Base-by-base conservation (phyloP, 2,113 vertebrate genomes). In the Notiomystis cincta region DNA sequence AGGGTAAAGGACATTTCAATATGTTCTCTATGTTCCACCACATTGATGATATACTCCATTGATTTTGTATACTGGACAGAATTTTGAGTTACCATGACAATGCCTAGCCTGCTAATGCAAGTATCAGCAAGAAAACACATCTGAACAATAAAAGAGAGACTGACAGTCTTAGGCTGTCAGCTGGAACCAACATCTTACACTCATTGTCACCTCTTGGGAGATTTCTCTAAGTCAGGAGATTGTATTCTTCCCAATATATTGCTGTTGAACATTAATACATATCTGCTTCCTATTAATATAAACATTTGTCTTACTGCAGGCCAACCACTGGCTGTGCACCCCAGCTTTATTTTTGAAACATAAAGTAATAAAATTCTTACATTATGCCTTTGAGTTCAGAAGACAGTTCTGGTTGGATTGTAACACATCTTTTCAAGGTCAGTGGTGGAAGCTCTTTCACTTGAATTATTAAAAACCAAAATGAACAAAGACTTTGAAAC, bases 401-500 rank as follows among this genome's bases (percentile, higher is more conserved):
- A 85, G 79, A 94, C 30, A 42, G 51, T 58, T 58, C 82, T 94
- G 54, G 38, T 56, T 90, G 84, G 75, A 90, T 61, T 86, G 38
- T 77, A 91, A 56, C 33, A 69, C 19, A 60, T 33, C 31, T 91
- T 93, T 86, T 65, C 89, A 80, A 70, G 58, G 75, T 85, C 82
- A 83, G 45, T 48, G 51, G 47, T 80, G 8, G 90, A 93, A 93
- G 71, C 25, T 56, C 51, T 80, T 88, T 88, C n/a, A 44, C 60
- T 67, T 6, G 20, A 93, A 81, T 71, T 18, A 38, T 71, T 92
- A 67, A 93, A 94, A 94, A 51, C 2, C 23, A 56, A 71, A 96
- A 81, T 64, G 89, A 97, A 89, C 80, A 92, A 92, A 84, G 93
- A 30, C 51, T 81, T 88, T 57, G 60, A 92, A 93, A 93, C 71